Conservation (phyloP, 2,113 vertebrate genomes). For the Paramisgurnus dabryanus region DNA sequence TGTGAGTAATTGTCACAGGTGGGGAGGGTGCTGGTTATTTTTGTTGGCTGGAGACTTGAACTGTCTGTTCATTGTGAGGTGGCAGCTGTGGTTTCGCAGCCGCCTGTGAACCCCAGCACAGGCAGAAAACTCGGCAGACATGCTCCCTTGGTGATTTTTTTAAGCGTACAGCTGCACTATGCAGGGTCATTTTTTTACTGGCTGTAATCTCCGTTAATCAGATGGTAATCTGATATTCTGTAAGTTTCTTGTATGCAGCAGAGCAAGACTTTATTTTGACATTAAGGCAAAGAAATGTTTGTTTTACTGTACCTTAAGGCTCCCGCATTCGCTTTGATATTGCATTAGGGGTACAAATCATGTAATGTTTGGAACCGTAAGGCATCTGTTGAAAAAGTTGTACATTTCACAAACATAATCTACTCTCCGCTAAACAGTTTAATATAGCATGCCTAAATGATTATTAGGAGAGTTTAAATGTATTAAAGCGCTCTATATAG, state of each 20-base stretch:
- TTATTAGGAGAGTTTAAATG: not conserved
- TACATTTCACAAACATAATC: not conserved
- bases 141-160: constrained; percentile 24
- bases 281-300: constrained; percentile 13
- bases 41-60: constrained; percentile 50
- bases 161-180: constrained; percentile 4
- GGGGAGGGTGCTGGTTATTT: constrained; percentile 52
- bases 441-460: not conserved
- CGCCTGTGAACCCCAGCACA: constrained; percentile 25
- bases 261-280: not conserved
- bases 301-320: not conserved
- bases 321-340: not conserved
- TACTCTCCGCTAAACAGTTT: not conserved
- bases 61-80: constrained; percentile 51
- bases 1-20: constrained; percentile 58
- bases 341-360: not conserved
- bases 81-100: constrained; percentile 45
- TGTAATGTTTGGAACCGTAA: not conserved
- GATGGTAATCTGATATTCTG: constrained; percentile 5
- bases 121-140: constrained; percentile 30
- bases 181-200: constrained; percentile 21
- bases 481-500: constrained; percentile 2
- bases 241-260: not conserved
- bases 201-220: constrained; percentile 36
- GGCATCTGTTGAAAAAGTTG: not conserved